These are phyloP conservation scores for Progne subis DNA, from an alignment of 2,113 vertebrate genomes.

Conservation along the genomic window DNA sequence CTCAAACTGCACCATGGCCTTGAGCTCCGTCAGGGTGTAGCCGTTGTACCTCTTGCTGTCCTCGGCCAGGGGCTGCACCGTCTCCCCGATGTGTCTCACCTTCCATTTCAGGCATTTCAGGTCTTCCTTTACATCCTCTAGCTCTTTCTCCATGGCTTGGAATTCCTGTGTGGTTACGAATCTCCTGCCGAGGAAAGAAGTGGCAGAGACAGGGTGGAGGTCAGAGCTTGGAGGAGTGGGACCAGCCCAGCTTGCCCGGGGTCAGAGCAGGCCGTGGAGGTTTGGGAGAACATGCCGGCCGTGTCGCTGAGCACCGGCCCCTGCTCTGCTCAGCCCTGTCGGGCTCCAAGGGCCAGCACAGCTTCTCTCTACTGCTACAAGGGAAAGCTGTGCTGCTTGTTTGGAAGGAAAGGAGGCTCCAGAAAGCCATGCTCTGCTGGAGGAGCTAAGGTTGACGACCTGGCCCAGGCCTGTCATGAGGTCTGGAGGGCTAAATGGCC, in stretches of 20 bases:
- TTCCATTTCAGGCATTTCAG: conserved; percentile 64
- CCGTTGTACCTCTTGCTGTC: conserved; percentile 62
- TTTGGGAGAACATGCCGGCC: neutral
- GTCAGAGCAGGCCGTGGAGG: neutral
- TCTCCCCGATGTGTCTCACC: conserved; percentile 55
- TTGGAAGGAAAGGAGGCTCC: neutral
- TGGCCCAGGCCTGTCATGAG: neutral
- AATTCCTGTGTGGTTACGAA: conserved; percentile 52
- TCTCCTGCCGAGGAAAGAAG: conserved; percentile 51
- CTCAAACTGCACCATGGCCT: conserved; percentile 64
- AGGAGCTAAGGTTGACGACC: neutral
- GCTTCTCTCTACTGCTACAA: neutral
- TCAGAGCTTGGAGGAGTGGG: neutral
- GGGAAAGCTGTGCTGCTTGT: neutral
- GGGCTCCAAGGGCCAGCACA: neutral
- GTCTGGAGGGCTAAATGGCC: neutral
- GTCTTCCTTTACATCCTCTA: conserved; percentile 54
- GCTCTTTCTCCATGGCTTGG: conserved; percentile 61
- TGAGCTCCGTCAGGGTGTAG: conserved; percentile 59
- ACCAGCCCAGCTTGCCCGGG: neutral
- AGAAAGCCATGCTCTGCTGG: neutral
- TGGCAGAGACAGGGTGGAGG: neutral
- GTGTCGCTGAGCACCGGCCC: neutral
- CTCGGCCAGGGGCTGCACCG: conserved; percentile 37
- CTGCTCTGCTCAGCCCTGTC: neutral